Base-by-base conservation (phyloP, 2,797 vertebrate species). In the Gymnodraco acuticeps region DNA sequence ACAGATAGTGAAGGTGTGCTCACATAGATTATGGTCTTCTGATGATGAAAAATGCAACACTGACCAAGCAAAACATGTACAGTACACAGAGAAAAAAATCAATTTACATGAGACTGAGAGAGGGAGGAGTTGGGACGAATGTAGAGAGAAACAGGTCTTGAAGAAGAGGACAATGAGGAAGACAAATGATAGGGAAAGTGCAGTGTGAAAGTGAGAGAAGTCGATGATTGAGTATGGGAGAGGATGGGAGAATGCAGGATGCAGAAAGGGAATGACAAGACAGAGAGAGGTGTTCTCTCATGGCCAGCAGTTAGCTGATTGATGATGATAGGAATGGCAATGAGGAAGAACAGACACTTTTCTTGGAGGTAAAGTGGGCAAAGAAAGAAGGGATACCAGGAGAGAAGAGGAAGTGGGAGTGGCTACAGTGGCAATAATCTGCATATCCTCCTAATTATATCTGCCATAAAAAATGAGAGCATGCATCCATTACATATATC, bases 301-400 rank as follows among this genome's bases (percentile, higher is more conserved):
- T 87, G 85, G 85, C 82, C 90, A 87, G 81, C 83, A 77, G 85
- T 81, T 75, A 51, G 80, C 83, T 92, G 92, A 91, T 90, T 89
- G 91, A 92, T 92, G 90, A 92, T 90, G 89, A 91, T 90, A 89
- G 92, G 89, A 91, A 87, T 86, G 70, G 85, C 85, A 92, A 91
- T 88, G 87, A 88, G 87, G 81, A 92, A 90, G 87, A 92, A 92
- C 85, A 88, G 75, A 58, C 77, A 86, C 77, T 47, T 70, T 65
- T 79, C 62, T 53, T 10, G 20, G 70, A 77, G 70, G 70, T 66
- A 74, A 47, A 80, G 81, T 65, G 63, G 52, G 63, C 27, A 73
- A 75, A 63, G 61, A 48, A 74, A 48, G 64, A 69, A 78, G 56
- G 75, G 74, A 74, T 53, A 33, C n/a, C 50, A 60, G n/a, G 56